Base-by-base conservation (phyloP, 2,888 invertebrate species). In the Acanthoscelides obtectus region DNA sequence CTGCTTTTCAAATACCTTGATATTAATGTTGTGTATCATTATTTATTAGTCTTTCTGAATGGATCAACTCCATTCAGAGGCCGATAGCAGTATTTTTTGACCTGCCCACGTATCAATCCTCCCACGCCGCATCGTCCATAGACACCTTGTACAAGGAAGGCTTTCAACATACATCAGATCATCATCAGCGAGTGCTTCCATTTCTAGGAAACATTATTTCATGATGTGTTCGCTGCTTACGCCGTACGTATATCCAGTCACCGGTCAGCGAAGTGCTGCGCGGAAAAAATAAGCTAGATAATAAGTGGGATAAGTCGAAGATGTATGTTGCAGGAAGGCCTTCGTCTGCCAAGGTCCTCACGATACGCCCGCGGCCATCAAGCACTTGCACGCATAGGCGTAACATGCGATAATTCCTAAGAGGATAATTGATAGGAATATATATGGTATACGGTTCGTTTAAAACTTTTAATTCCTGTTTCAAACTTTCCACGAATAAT, bases 341-440 rank as follows among this genome's bases (percentile, higher is more conserved):
- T 81, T 80, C 77, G 74, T 76, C 74, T 80, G 81, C 80, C 81
- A 81, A 81, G 81, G 81, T 81, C 81, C 80, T 80, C 81, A 81
- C 81, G 81, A 80, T 73, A 68, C 45, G 80, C 81, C 80, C 72
- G 67, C 64, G 76, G 81, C 79, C 72, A 74, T 72, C 71, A 20
- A 67, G n/a, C 22, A 22, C 21, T 20, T 20, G 45, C 17, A 12
- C 5, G 17, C 45, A 45, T 4, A 45, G 45, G 45, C 45, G 45
- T 45, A 45, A 45, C 45, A 12, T 45, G 3, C 12, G 45, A 45
- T 45, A 12, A n/a, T n/a, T n/a, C n/a, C n/a, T n/a, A n/a, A n/a
- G n/a, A n/a, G n/a, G n/a, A n/a, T n/a, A n/a, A n/a, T n/a, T n/a
- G n/a, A n/a, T n/a, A n/a, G n/a, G n/a, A n/a, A n/a, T n/a, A n/a